Conservation (phyloP, 2,113 vertebrate species). For the Cyprinodon variegatus region DNA sequence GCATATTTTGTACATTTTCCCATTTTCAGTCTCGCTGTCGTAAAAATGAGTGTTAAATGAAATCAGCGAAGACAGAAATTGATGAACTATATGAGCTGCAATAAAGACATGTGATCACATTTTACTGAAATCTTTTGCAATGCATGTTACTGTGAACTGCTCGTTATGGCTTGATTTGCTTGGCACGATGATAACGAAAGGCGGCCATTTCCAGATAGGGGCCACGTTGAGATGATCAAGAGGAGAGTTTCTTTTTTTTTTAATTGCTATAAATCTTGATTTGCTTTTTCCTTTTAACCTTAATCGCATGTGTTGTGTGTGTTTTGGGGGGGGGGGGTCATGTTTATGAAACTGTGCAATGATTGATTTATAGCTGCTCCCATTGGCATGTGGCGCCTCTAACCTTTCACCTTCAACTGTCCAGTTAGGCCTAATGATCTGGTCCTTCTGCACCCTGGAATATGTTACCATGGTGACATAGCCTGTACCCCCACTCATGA, state of each 20-base stretch:
- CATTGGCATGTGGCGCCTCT: slow-evolving; percentile 36
- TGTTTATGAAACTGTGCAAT: slow-evolving; percentile 63
- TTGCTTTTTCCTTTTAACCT: background rate
- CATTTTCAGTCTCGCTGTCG: background rate
- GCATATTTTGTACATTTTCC: background rate
- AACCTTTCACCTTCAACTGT: slow-evolving; percentile 74
- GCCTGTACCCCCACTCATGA: slow-evolving; percentile 45
- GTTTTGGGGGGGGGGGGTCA: slow-evolving; percentile 1
- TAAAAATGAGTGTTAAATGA: background rate
- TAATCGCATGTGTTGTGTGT: slow-evolving; percentile 5
- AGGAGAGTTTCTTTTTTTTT: slow-evolving; percentile 40
- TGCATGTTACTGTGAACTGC: slow-evolving; percentile 29
- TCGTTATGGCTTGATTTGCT: slow-evolving; percentile 44
- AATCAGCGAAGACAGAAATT: background rate
- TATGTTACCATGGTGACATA: slow-evolving; percentile 73
- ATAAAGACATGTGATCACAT: slow-evolving; percentile 9
- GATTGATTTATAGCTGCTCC: slow-evolving; percentile 63
- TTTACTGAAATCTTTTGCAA: slow-evolving; percentile 40
- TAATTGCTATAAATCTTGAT: slow-evolving; percentile 44
- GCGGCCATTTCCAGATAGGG: slow-evolving; percentile 20
- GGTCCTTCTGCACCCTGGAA: slow-evolving; percentile 62
- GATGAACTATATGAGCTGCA: background rate
- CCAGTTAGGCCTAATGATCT: slow-evolving; percentile 75
- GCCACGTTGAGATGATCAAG: slow-evolving; percentile 17
- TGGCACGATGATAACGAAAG: slow-evolving; percentile 33